phyloP scores from a whole-genome alignment of 64 coral and sea anemone species.

The Anthopleura sola region DNA sequence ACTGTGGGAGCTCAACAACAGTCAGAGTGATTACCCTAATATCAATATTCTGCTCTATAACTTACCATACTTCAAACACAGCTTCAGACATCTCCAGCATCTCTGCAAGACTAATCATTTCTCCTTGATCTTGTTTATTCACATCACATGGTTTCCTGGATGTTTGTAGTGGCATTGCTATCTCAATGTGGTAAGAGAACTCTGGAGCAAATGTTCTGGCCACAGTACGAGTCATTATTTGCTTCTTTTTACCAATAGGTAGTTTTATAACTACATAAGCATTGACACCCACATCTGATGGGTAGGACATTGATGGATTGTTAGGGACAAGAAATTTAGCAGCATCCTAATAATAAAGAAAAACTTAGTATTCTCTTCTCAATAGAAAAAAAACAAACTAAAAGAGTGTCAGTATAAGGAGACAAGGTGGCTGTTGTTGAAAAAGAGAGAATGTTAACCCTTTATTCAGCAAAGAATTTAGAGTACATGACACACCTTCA shows the following conservation, averaged over 20 bases:
- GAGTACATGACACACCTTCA: slow-evolving; percentile 48
- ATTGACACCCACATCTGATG: slow-evolving; percentile 92
- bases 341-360: slow-evolving; percentile 46
- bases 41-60: background rate
- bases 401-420: too few relatives aligned
- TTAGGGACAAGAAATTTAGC: slow-evolving; percentile 29
- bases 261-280: slow-evolving; percentile 72
- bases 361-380: background rate
- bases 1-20: background rate
- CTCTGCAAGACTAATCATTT: slow-evolving; percentile 64
- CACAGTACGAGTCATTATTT: slow-evolving; percentile 68
- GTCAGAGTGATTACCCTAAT: background rate
- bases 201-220: slow-evolving; percentile 90
- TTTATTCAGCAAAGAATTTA: too few relatives aligned
- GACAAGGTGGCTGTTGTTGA: background rate
- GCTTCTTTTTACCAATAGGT: slow-evolving; percentile 64
- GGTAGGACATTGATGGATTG: slow-evolving; percentile 62
- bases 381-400: background rate
- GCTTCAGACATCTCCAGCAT: slow-evolving; percentile 79
- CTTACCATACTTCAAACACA: slow-evolving; percentile 96
- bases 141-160: slow-evolving; percentile 25
- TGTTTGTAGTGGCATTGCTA: slow-evolving; percentile 50
- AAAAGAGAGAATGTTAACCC: too few relatives aligned
- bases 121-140: background rate
- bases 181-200: slow-evolving; percentile 67